phyloP scores from a whole-genome alignment of 1,140 invertebrate species.

The Ceratosolen solmsi region DNA sequence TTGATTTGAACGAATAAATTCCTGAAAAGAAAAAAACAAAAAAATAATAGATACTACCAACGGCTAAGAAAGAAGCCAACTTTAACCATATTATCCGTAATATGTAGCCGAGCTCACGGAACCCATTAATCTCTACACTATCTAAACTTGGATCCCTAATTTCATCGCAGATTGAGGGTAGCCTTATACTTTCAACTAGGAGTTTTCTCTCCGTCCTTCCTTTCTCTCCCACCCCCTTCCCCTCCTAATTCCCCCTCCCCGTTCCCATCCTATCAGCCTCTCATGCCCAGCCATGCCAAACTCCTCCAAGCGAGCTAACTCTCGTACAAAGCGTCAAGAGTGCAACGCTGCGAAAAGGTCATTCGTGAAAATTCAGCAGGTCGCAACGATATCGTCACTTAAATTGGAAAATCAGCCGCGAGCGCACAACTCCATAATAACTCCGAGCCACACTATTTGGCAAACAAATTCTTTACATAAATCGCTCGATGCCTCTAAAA shows the following conservation, averaged over 20 bases:
- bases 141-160: background rate
- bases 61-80: background rate
- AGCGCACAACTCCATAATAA: no score
- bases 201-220: no score
- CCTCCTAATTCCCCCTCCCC: no score
- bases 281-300: no score
- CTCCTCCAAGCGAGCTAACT: no score
- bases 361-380: background rate
- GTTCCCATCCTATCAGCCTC: no score
- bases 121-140: background rate
- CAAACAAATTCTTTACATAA: constrained; percentile 22
- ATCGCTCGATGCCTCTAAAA: constrained; percentile 31
- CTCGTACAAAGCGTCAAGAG: background rate
- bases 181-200: background rate
- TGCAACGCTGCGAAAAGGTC: background rate
- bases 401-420: background rate
- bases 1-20: no score
- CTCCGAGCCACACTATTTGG: background rate
- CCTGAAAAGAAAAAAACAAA: no score
- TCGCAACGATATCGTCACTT: background rate
- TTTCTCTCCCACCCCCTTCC: background rate
- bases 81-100: background rate
- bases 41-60: no score
- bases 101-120: background rate
- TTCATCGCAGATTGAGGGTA: background rate